Percentiles rank a stretch among this genome's conserved stretches.
Conservation (phyloP, 2,888 invertebrate genomes). For the Watsonalla binaria region DNA sequence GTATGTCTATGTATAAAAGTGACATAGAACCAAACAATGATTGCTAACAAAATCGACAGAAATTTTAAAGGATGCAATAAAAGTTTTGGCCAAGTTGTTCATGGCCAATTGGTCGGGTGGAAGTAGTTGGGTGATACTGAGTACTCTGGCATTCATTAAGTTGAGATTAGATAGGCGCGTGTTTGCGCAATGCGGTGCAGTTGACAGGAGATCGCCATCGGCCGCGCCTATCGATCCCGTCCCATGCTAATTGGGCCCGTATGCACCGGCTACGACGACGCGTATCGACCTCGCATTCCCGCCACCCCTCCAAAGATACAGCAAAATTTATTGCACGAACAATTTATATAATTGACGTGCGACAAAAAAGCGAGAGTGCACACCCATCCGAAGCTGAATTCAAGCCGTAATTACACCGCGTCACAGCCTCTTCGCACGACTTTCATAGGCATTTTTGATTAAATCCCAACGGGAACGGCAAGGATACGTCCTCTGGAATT, state of each 20-base stretch:
- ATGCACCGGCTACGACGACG: conserved; percentile 40
- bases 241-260: conserved; percentile 75
- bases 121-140: conserved; percentile 39
- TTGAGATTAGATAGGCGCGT: conserved; percentile 65
- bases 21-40: too few species aligned
- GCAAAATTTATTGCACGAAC: conserved; percentile 76
- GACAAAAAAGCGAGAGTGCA: conserved; percentile 73
- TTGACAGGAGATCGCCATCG: conserved; percentile 70
- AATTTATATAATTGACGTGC: conserved; percentile 77
- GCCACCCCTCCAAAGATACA: conserved; percentile 67
- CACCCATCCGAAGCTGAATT: conserved; percentile 63
- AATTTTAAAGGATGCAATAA: not conserved
- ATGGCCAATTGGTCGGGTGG: conserved; percentile 1
- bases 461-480: conserved; percentile 58
- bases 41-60: too few species aligned
- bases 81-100: not conserved
- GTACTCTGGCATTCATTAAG: conserved; percentile 64
- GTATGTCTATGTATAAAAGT: too few species aligned
- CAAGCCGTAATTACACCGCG: conserved; percentile 62
- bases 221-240: conserved; percentile 73
- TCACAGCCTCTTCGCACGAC: conserved; percentile 47
- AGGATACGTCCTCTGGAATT: conserved; percentile 72
- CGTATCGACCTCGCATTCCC: conserved; percentile 62
- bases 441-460: conserved; percentile 65
- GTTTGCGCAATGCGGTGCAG: conserved; percentile 62